Base-by-base conservation (phyloP, 1,140 invertebrate species). In the Nephotettix cincticeps region DNA sequence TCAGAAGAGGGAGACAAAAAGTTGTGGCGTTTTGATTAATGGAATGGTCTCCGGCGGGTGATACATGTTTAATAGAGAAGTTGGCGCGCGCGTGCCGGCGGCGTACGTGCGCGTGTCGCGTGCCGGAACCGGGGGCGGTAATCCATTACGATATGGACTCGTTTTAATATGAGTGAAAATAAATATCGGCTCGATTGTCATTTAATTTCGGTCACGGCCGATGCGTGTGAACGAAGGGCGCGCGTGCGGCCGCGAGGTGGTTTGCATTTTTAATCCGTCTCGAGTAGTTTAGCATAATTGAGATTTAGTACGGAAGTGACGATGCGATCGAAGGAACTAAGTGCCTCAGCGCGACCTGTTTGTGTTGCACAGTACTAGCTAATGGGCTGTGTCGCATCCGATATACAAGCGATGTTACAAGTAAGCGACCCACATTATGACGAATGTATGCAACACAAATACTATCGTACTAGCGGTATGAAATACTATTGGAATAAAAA, bases 11-110 rank as follows among this genome's bases (percentile, higher is more conserved):
- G 47, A 54, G 13, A 54, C 47, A 54, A 54, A 54, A 54, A 54
- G 11, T 54, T 54, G 47, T 19, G 47, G 47, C 47, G 47, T 19
- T 54, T 54, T 54, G 47, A 54, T 54, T 14, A 54, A 54, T 54
- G 47, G 23, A 21, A 14, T 21, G 47, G 47, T 21, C 47, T 54
- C 47, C 21, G 23, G 47, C 23, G 47, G 11, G 21, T 54, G 47
- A 54, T 54, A 54, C 47, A 54, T 54, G 47, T 54, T 54, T 54
- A 54, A 54, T 54, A 54, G 47, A 14, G 47, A 54, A 11, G 47
- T 19, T 11, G 4, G 47, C 47, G 47, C 47, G 47, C 11, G 47
- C 19, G 23, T 21, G 47, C 47, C 47, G 6, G 47, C 19, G 13
- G 47, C 9, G 4, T 21, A 19, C 47, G 47, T 21, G 47, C 47